Conservation (phyloP, 2,113 vertebrate genomes). For the Nycticebus coucang region DNA sequence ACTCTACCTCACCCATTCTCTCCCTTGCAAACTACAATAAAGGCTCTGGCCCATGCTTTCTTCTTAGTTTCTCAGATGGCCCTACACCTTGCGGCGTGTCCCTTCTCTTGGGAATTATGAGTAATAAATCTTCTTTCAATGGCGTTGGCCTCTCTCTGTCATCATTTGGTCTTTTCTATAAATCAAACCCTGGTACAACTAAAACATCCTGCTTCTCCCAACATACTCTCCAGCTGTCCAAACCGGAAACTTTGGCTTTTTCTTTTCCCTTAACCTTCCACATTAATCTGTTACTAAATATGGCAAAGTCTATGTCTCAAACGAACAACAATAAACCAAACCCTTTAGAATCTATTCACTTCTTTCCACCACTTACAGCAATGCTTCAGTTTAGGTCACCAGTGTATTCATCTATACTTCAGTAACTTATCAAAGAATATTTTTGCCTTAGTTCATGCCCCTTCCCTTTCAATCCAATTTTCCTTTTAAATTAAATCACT, state of each 20-base stretch:
- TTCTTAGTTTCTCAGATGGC: not conserved
- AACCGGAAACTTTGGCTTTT: not conserved
- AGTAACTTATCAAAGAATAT: not conserved
- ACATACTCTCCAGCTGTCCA: not conserved
- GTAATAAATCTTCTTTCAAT: not conserved
- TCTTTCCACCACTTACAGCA: not conserved
- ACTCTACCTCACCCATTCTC: not conserved
- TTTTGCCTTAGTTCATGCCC: constrained; percentile 8
- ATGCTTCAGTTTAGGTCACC: not conserved
- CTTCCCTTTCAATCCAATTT: not conserved
- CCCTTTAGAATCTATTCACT: not conserved
- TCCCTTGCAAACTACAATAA: not conserved
- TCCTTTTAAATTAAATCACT: not conserved
- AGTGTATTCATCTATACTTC: not conserved
- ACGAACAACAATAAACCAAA: not conserved
- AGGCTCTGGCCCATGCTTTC: not conserved
- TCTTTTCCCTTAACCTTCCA: not conserved
- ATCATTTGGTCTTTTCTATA: not conserved
- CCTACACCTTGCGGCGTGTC: not conserved
- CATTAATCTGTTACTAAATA: not conserved
- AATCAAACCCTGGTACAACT: not conserved
- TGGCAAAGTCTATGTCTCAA: not conserved
- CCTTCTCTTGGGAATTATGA: not conserved
- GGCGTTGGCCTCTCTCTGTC: not conserved
- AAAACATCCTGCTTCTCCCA: not conserved